These are phyloP conservation scores for Ormyrus thymus DNA, from an alignment of 2,888 invertebrate species.

Conservation along the genomic window DNA sequence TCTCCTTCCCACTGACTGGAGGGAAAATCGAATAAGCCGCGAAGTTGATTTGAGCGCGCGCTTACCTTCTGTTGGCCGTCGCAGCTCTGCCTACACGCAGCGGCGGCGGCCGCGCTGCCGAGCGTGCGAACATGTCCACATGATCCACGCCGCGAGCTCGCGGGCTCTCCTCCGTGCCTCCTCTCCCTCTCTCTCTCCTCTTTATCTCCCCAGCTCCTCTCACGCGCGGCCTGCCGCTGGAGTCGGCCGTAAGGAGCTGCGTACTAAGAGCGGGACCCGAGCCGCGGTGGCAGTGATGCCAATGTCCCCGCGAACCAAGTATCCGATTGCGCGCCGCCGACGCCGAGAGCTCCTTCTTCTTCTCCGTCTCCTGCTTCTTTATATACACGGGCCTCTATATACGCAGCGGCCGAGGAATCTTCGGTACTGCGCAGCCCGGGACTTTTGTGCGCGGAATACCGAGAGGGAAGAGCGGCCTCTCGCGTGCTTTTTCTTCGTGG, in stretches of 20 bases:
- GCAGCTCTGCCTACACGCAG: not conserved
- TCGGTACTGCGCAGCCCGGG: not conserved
- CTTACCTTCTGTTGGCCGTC: constrained; percentile 16
- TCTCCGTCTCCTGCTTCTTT: constrained; percentile 25
- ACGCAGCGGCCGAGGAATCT: constrained; percentile 10
- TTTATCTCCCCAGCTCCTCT: constrained; percentile 1
- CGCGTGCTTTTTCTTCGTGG: constrained; percentile 31
- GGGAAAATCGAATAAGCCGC: constrained; percentile 7
- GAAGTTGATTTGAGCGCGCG: not conserved
- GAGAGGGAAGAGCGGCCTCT: not conserved
- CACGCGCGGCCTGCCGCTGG: not conserved
- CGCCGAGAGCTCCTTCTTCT: constrained; percentile 25
- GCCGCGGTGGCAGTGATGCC: constrained; percentile 44
- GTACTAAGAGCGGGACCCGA: not conserved
- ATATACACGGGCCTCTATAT: not conserved
- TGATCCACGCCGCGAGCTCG: constrained; percentile 33
- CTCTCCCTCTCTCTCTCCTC: constrained; percentile 34
- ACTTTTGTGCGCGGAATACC: constrained; percentile 16
- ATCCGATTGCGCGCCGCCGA: constrained; percentile 44
- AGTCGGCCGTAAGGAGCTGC: constrained; percentile 12
- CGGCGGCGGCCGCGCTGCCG: not conserved
- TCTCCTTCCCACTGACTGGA: not conserved
- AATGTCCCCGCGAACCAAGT: constrained; percentile 38
- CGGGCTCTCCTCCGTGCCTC: constrained; percentile 12
- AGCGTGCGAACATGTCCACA: constrained; percentile 48